Evolutionary conservation across 2,888 invertebrate species (phyloP).

Genomic region (Sinhomidia bicolor): DNA sequence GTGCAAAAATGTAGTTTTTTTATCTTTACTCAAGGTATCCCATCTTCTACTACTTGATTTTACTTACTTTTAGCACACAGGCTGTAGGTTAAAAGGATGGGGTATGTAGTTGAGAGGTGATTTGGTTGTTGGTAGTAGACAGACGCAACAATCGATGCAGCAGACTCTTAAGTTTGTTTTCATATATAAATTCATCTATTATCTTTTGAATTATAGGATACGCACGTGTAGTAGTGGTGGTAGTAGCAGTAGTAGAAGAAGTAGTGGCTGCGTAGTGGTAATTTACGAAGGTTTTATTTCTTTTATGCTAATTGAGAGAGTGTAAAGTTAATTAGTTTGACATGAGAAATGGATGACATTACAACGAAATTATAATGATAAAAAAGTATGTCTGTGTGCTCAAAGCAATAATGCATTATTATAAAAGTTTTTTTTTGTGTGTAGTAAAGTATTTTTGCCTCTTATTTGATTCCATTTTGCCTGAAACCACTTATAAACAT

Average conservation of each 20-base stretch:
- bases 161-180: constrained; percentile 10
- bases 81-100: background rate
- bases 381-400: constrained; percentile 24
- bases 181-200: no score
- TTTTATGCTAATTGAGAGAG: constrained; percentile 72
- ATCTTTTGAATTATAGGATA: constrained; percentile 48
- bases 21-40: no score
- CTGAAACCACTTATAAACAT: constrained; percentile 54
- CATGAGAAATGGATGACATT: constrained; percentile 70
- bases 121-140: background rate
- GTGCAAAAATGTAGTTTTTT: constrained; percentile 4
- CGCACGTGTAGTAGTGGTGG: constrained; percentile 60
- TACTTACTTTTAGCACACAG: no score
- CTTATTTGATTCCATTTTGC: constrained; percentile 37
- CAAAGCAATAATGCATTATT: background rate
- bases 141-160: background rate
- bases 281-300: constrained; percentile 62
- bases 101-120: background rate
- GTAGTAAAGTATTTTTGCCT: background rate
- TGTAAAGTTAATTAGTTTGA: constrained; percentile 74
- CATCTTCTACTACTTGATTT: no score
- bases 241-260: no score
- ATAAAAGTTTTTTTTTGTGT: no score
- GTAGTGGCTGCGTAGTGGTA: no score
- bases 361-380: constrained; percentile 13